phyloP scores from a whole-genome alignment of 2,797 vertebrate genomes.

The Thamnophis elegans region DNA sequence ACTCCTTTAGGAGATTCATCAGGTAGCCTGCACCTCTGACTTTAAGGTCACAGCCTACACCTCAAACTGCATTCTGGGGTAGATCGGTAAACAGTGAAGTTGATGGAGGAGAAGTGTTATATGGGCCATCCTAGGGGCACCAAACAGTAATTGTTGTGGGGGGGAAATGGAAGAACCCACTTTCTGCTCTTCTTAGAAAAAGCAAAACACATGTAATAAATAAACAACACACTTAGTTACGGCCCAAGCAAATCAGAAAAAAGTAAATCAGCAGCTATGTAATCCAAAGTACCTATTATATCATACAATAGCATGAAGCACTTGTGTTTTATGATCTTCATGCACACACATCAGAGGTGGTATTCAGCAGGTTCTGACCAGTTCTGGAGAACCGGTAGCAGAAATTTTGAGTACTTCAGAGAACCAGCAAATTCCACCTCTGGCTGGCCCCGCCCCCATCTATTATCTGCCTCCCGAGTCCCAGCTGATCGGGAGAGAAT shows the following conservation, averaged over 20 bases:
- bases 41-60: background rate
- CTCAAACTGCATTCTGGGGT: background rate
- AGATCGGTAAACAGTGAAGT: background rate
- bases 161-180: background rate
- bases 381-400: no score
- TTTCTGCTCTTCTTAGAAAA: background rate
- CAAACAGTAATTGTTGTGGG: background rate
- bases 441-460: no score
- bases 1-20: background rate
- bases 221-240: background rate
- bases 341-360: background rate
- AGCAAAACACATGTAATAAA: background rate
- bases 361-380: no score
- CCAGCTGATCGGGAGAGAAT: no score
- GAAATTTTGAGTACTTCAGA: no score
- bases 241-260: background rate
- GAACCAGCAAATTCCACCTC: no score
- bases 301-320: background rate
- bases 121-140: background rate
- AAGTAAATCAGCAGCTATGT: background rate
- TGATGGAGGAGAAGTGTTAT: background rate
- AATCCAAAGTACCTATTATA: background rate
- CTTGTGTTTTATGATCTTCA: background rate
- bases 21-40: no score
- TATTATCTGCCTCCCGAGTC: no score